Evolutionary conservation across 2,888 invertebrate genomes (phyloP).

Genomic region (Cyaniris semiargus): DNA sequence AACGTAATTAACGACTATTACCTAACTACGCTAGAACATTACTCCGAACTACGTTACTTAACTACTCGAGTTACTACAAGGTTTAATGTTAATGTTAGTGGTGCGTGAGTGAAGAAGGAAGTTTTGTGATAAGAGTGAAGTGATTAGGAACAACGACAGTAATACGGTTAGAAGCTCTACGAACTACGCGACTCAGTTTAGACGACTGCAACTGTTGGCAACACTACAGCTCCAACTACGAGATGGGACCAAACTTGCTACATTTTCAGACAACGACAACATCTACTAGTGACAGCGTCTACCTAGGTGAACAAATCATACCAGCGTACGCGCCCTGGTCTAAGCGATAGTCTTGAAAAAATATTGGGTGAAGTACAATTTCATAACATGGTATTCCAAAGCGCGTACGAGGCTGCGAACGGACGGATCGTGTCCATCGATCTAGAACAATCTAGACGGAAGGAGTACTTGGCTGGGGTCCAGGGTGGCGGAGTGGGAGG

Average conservation of each 20-base stretch:
- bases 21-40: slow-evolving; percentile 5
- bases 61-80: not conserved
- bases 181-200: not conserved
- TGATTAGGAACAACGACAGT: not conserved
- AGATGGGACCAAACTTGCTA: not conserved
- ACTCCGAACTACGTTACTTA: slow-evolving; percentile 10
- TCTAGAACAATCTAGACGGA: slow-evolving; percentile 44
- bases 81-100: not conserved
- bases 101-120: not conserved
- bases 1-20: not conserved
- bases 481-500: slow-evolving; percentile 79
- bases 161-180: not conserved
- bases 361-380: not conserved
- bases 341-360: not conserved
- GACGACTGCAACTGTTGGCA: not conserved
- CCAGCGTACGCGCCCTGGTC: not conserved
- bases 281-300: not conserved
- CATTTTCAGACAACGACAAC: not conserved
- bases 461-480: slow-evolving; percentile 76
- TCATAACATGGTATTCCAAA: not conserved
- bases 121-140: not conserved
- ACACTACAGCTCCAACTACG: not conserved
- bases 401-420: not conserved
- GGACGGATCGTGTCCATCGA: not conserved
- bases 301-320: not conserved